Evolutionary conservation across 2,888 invertebrate genomes (phyloP).

Genomic region (Priocnemis perturbator): DNA sequence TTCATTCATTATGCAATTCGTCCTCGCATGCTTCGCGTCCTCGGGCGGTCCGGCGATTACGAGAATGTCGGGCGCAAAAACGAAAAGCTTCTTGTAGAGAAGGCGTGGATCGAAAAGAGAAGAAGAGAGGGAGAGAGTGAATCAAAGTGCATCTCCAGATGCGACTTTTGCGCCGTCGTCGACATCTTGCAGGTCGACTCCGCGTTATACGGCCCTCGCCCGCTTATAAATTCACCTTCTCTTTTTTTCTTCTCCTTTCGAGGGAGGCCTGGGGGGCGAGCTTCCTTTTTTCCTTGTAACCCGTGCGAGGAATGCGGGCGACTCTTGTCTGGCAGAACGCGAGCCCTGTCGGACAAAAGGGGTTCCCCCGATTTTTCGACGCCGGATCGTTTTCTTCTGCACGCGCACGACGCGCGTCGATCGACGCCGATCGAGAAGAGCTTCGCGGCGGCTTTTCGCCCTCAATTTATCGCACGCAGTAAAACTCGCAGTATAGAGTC

Average conservation of each 20-base stretch:
- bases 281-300: slow-evolving; percentile 40
- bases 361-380: slow-evolving; percentile 41
- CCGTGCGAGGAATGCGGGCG: slow-evolving; percentile 56
- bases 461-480: no score
- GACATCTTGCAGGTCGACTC: slow-evolving; percentile 25
- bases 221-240: slow-evolving; percentile 50
- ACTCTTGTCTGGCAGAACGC: slow-evolving; percentile 43
- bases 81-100: no score
- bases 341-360: slow-evolving; percentile 52
- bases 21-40: no score
- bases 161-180: slow-evolving; percentile 22
- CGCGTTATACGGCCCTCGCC: slow-evolving; percentile 37
- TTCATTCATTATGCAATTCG: no score
- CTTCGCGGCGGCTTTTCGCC: no score
- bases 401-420: no score
- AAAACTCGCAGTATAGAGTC: no score
- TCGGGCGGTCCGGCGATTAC: no score
- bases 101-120: not conserved
- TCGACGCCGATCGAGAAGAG: no score
- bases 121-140: slow-evolving; percentile 16
- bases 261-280: slow-evolving; percentile 6
- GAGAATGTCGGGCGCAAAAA: no score
- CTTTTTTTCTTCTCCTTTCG: slow-evolving; percentile 37
- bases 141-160: slow-evolving; percentile 37
- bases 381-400: not conserved